Evolutionary conservation across 2,113 vertebrate species (phyloP).

Genomic region (Oncorhynchus gorbuscha): DNA sequence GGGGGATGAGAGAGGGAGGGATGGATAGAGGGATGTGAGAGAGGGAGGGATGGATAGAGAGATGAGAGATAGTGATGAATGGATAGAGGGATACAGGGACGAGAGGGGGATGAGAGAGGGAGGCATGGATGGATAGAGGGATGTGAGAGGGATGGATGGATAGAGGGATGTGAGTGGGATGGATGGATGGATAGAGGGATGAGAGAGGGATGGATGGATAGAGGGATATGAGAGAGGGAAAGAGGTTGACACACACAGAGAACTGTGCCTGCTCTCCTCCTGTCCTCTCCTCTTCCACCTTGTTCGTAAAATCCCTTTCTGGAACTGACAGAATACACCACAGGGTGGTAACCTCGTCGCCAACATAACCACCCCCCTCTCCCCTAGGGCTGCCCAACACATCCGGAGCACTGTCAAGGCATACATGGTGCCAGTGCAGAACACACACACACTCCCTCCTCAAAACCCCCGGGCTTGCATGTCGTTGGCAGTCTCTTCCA

Average conservation of each 20-base stretch:
- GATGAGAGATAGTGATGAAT: too few species aligned
- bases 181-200: too few species aligned
- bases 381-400: not conserved
- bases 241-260: not conserved
- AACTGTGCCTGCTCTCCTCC: not conserved
- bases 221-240: not conserved
- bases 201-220: too few species aligned
- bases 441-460: not conserved
- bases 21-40: too few species aligned
- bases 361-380: not conserved
- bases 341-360: not conserved
- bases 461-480: conserved; percentile 1
- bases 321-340: not conserved
- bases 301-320: not conserved
- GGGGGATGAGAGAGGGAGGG: too few species aligned
- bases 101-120: fast-evolving
- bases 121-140: too few species aligned
- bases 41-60: too few species aligned
- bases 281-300: not conserved
- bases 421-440: not conserved
- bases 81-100: too few species aligned
- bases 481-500: not conserved
- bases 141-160: too few species aligned
- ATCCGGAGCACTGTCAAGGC: not conserved
- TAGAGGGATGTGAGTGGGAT: too few species aligned